Conservation (phyloP, 2,113 vertebrate genomes). For the Gila orcuttii region DNA sequence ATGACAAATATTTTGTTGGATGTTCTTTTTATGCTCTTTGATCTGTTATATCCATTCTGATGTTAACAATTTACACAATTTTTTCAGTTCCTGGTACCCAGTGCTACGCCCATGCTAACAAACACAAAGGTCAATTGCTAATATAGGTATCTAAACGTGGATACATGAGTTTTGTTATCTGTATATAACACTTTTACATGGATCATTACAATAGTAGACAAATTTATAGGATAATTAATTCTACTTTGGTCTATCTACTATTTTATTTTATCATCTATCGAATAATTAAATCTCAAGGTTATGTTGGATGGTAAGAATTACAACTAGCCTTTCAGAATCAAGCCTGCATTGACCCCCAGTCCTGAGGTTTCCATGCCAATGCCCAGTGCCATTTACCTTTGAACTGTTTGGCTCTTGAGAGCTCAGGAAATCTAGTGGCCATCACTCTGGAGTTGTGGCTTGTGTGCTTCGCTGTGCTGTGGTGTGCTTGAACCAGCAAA, state of each 20-base stretch:
- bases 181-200: neutral
- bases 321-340: neutral
- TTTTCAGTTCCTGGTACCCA: slow-evolving; percentile 11
- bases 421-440: slow-evolving; percentile 22
- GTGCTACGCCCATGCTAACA: neutral
- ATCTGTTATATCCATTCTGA: slow-evolving; percentile 8
- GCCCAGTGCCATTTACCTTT: slow-evolving; percentile 39
- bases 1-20: slow-evolving; percentile 6
- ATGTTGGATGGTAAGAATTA: neutral
- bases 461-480: slow-evolving; percentile 47
- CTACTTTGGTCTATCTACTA: no score
- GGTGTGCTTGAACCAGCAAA: slow-evolving; percentile 34
- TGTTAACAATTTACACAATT: neutral
- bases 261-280: neutral
- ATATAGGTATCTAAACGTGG: neutral
- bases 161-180: neutral
- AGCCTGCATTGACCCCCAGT: neutral
- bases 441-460: slow-evolving; percentile 41
- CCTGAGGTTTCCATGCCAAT: slow-evolving; percentile 38
- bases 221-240: neutral
- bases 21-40: slow-evolving; percentile 19
- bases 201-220: neutral
- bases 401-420: slow-evolving; percentile 29
- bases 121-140: neutral
- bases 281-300: neutral